phyloP scores from a whole-genome alignment of 2,113 vertebrate genomes.

The Atlantisia rogersi region DNA sequence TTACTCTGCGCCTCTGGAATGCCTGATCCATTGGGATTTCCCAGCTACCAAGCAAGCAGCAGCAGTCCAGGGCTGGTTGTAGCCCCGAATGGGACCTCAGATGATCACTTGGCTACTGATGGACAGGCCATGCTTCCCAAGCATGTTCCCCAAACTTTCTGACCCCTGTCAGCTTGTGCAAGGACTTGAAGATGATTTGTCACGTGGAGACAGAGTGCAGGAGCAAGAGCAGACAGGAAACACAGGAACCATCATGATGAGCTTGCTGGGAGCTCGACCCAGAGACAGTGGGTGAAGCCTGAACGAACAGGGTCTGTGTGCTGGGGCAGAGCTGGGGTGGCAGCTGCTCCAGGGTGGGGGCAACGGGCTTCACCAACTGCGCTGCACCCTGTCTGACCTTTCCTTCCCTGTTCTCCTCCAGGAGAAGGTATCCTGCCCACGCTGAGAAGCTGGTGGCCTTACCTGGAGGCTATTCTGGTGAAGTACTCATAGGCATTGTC shows the following conservation, averaged over 20 bases:
- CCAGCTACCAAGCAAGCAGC: neutral
- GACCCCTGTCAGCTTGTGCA: neutral
- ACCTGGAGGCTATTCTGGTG: constrained; percentile 81
- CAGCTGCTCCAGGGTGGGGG: neutral
- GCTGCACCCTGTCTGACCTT: fast-evolving
- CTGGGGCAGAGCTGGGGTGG: neutral
- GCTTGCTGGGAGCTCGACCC: neutral
- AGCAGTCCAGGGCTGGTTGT: neutral
- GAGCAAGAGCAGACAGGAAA: neutral
- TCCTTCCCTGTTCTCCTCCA: neutral
- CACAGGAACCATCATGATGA: fast-evolving
- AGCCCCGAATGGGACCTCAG: neutral
- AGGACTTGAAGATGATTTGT: fast-evolving
- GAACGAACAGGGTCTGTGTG: too few species aligned
- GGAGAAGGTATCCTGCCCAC: neutral
- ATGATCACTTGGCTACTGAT: neutral
- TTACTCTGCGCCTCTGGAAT: neutral
- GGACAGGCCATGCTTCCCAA: fast-evolving
- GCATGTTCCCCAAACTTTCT: neutral
- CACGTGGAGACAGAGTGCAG: neutral
- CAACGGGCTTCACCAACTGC: fast-evolving
- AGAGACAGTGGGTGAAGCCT: neutral
- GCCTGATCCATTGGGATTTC: neutral
- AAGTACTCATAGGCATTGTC: constrained; percentile 76
- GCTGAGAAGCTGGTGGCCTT: fast-evolving